Conservation (phyloP, 2,797 vertebrate species). For the Thalassophryne amazonica region DNA sequence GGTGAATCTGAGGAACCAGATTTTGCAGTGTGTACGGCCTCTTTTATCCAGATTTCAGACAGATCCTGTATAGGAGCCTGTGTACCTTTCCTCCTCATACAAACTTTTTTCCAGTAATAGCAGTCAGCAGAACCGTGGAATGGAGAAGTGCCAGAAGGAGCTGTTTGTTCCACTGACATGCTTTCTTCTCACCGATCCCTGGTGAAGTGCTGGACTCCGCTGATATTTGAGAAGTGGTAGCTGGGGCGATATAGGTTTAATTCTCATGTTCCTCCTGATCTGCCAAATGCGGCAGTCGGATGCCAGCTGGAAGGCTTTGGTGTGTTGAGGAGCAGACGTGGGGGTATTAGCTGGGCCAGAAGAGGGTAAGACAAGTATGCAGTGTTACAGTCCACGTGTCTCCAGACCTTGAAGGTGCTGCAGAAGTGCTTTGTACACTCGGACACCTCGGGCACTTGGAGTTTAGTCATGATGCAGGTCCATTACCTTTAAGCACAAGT, state of each 20-base stretch:
- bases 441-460: slow-evolving; percentile 63
- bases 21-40: neutral
- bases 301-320: slow-evolving; percentile 87
- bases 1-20: too few species aligned
- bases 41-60: slow-evolving; percentile 8
- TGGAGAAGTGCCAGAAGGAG: slow-evolving; percentile 68
- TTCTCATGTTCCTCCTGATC: slow-evolving; percentile 77
- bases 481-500: slow-evolving; percentile 82
- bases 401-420: slow-evolving; percentile 69
- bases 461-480: slow-evolving; percentile 75
- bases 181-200: slow-evolving; percentile 70
- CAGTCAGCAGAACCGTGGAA: slow-evolving; percentile 53
- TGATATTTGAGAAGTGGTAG: slow-evolving; percentile 83
- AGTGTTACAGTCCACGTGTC: slow-evolving; percentile 60
- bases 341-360: slow-evolving; percentile 60
- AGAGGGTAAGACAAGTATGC: slow-evolving; percentile 58
- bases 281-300: slow-evolving; percentile 73
- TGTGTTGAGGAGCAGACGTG: slow-evolving; percentile 42
- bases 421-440: slow-evolving; percentile 61
- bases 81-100: slow-evolving; percentile 39
- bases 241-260: slow-evolving; percentile 82
- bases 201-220: slow-evolving; percentile 81
- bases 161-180: slow-evolving; percentile 73
- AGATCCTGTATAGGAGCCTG: slow-evolving; percentile 16
- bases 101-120: slow-evolving; percentile 55